Conservation (phyloP, 1,140 invertebrate genomes). For the Drosophila murphyi region DNA sequence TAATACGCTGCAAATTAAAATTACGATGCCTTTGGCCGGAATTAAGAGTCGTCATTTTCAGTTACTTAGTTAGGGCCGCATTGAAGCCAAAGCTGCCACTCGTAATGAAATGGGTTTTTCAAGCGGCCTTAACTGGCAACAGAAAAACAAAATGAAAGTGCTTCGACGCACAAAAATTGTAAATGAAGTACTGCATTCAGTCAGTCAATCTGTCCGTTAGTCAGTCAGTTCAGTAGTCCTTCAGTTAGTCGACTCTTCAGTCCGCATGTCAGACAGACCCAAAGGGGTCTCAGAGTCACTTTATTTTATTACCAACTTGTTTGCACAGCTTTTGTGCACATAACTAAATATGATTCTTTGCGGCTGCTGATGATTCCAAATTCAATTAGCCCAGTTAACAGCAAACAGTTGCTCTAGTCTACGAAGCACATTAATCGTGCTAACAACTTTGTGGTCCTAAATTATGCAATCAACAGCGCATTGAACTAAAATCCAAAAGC, state of each 20-base stretch:
- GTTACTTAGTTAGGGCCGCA: constrained; percentile 41
- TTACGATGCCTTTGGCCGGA: constrained; percentile 61
- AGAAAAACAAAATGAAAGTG: constrained; percentile 56
- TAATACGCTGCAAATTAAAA: constrained; percentile 78
- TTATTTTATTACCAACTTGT: constrained; percentile 80
- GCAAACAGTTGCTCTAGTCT: constrained; percentile 34
- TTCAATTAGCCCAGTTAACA: constrained; percentile 68
- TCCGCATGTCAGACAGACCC: not conserved
- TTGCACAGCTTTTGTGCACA: constrained; percentile 56
- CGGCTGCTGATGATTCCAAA: constrained; percentile 39
- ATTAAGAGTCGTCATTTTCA: constrained; percentile 43
- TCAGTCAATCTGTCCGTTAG: constrained; percentile 1
- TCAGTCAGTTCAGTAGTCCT: constrained; percentile 25
- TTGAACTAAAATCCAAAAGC: constrained; percentile 37
- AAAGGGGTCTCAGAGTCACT: constrained; percentile 54
- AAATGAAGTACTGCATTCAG: constrained; percentile 58
- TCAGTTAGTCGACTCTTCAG: not conserved
- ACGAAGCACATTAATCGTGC: constrained; percentile 55
- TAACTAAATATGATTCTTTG: constrained; percentile 63
- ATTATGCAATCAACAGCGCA: constrained; percentile 60
- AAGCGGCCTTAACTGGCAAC: constrained; percentile 19
- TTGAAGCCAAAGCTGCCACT: constrained; percentile 26
- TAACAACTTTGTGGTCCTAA: constrained; percentile 62
- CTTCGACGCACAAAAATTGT: constrained; percentile 57
- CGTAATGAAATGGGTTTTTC: constrained; percentile 73